These are phyloP conservation scores for Stegana nigrithorax DNA, from an alignment of 2,888 invertebrate species.

Conservation along the genomic window DNA sequence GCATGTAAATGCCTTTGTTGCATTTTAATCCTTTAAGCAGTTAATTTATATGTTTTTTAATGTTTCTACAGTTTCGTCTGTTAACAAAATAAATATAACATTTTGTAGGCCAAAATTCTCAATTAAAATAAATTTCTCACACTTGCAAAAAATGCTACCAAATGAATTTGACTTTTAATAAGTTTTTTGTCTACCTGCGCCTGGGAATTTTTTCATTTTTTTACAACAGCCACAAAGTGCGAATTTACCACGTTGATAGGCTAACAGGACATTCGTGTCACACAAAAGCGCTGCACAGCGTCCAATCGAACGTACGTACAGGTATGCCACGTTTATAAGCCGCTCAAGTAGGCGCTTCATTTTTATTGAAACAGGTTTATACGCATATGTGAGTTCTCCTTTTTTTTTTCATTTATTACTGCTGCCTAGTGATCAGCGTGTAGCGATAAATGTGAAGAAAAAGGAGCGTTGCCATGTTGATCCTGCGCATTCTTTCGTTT, in stretches of 20 bases:
- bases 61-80: too few species aligned
- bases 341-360: slow-evolving; percentile 50
- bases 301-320: too few species aligned
- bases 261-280: slow-evolving; percentile 34
- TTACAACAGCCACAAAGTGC: neutral
- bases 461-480: slow-evolving; percentile 42
- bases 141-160: slow-evolving; percentile 4
- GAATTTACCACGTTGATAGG: slow-evolving; percentile 49
- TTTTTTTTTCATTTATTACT: neutral
- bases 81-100: too few species aligned
- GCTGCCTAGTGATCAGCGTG: neutral
- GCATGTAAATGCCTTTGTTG: neutral
- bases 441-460: too few species aligned
- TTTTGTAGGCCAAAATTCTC: too few species aligned
- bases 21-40: neutral
- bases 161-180: slow-evolving; percentile 15
- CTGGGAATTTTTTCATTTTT: slow-evolving; percentile 8
- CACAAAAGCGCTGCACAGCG: slow-evolving; percentile 43
- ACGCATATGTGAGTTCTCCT: neutral
- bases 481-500: slow-evolving; percentile 29
- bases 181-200: slow-evolving; percentile 1
- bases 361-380: slow-evolving; percentile 52
- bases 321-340: too few species aligned
- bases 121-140: neutral
- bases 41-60: neutral